Percentiles rank a stretch among this genome's conserved stretches.
Evolutionary conservation across 2,797 vertebrate species (phyloP).

Genomic region (Chromobotia macracanthus): DNA sequence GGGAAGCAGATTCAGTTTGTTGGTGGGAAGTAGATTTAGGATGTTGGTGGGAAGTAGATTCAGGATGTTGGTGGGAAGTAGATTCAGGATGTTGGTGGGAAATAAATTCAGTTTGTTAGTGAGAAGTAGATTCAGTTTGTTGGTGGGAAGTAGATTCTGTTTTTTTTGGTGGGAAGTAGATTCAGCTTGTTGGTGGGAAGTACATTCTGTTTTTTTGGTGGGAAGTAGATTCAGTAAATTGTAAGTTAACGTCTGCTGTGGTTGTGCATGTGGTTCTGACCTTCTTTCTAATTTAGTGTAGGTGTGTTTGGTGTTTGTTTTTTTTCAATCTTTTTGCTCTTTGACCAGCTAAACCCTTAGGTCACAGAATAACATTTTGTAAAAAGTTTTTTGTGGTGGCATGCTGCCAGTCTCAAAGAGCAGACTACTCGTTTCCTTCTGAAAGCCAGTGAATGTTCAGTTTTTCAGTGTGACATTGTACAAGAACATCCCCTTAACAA

Average conservation of each 20-base stretch:
- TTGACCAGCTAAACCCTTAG: slow-evolving; percentile 24
- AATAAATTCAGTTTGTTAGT: too few species aligned
- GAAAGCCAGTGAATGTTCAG: slow-evolving; percentile 18
- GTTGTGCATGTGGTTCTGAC: slow-evolving; percentile 1
- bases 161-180: background rate
- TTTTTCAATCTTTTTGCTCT: slow-evolving; percentile 31
- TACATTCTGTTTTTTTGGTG: too few species aligned
- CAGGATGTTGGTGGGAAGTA: too few species aligned
- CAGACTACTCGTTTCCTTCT: slow-evolving; percentile 38
- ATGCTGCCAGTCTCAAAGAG: slow-evolving; percentile 45
- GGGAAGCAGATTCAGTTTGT: too few species aligned
- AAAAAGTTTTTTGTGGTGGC: slow-evolving; percentile 50
- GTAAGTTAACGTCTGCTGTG: background rate
- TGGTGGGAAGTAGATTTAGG: background rate
- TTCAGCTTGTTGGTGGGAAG: background rate
- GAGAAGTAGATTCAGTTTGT: background rate
- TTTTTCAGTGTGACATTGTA: slow-evolving; percentile 5
- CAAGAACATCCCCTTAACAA: background rate
- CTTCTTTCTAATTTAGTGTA: slow-evolving; percentile 27
- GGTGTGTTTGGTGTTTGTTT: slow-evolving; percentile 7
- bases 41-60: background rate
- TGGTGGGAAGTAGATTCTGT: background rate
- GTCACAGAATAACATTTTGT: too few species aligned
- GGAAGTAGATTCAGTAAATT: background rate
- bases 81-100: too few species aligned